Base-by-base conservation (phyloP, 2,113 vertebrate genomes). In the Grallaria varia region DNA sequence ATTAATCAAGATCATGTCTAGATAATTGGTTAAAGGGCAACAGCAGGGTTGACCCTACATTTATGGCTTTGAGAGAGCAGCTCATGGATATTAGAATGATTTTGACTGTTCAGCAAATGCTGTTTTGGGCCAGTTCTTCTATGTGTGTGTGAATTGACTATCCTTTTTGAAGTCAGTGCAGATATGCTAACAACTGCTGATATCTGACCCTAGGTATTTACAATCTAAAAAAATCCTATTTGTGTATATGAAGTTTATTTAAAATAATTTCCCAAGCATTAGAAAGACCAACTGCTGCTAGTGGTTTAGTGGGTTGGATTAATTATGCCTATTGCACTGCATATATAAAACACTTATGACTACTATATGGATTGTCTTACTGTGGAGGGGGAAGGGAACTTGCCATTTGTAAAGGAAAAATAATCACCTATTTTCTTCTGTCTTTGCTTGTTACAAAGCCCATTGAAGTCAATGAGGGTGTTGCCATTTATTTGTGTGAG, bases 211-310 rank as follows among this genome's bases (percentile, higher is more conserved):
- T 49, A 15, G 23, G n/a, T 90, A 90, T 69, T 93, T 84, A 35
- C 37, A 86, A 30, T 72, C 30, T 50, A 23, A 83, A 94, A 81
- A 64, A 74, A 16, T 47, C 12, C 33, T 47, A 8, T 79, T 86
- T 87, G 56, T 81, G 84, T 68, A 50, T 75, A 63, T 33, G 53
- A 83, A 75, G 33, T 59, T 73, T 86, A 56, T 95, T 90, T 71
- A 78, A 94, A 95, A 93, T 86, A 74, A 64, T 93, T 96, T 97
- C 30, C 64, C 86, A 78, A 84, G 80, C 76, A 53, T 90, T 89
- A 69, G 40, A 73, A 47, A 75, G 69, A 94, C 68, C 73, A 87
- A 66, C 80, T 89, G 80, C 92, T 95, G 84, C 40, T 92, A 78
- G 74, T 42, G 11, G 40, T 91, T 94, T 87, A 79, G 69, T 62